Percentiles rank a stretch among this genome's conserved stretches.
phyloP scores from a whole-genome alignment of 2,888 invertebrate genomes.

The Eledone cirrhosa region DNA sequence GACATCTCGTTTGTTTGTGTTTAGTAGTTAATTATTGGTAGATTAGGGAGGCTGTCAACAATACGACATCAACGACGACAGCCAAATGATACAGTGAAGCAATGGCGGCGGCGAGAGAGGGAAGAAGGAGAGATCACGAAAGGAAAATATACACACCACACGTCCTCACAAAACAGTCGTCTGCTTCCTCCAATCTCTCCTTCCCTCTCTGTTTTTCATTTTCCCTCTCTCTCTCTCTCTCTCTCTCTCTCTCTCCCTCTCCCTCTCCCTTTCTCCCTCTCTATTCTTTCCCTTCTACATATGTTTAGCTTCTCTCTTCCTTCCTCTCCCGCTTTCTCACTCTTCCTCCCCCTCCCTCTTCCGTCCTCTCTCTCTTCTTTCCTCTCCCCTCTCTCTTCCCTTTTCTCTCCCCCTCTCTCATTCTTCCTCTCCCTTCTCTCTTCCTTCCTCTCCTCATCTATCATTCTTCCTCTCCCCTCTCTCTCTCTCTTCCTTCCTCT shows the following conservation, averaged over 20 bases:
- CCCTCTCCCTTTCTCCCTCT: background rate
- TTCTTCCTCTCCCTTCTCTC: background rate
- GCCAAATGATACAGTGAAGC: no score
- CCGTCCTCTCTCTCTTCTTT: background rate
- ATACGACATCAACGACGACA: no score
- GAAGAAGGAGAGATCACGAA: no score
- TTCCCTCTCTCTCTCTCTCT: background rate
- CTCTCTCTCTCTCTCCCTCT: background rate
- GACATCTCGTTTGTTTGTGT: no score
- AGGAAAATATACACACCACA: background rate
- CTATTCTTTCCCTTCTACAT: background rate
- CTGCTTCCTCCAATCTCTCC: background rate
- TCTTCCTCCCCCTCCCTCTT: background rate
- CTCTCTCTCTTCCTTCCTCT: slow-evolving; percentile 15
- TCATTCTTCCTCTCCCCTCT: background rate
- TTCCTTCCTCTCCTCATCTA: background rate
- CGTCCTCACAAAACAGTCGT: background rate
- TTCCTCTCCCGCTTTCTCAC: background rate
- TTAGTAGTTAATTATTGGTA: no score
- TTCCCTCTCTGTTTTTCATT: background rate
- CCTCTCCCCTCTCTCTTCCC: background rate
- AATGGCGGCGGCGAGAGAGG: no score
- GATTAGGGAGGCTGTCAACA: no score
- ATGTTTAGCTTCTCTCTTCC: background rate
- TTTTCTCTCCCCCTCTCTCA: background rate